Percentiles rank a stretch among this genome's conserved stretches.
phyloP scores from a whole-genome alignment of 2,113 vertebrate species.

The Thomomys bottae region DNA sequence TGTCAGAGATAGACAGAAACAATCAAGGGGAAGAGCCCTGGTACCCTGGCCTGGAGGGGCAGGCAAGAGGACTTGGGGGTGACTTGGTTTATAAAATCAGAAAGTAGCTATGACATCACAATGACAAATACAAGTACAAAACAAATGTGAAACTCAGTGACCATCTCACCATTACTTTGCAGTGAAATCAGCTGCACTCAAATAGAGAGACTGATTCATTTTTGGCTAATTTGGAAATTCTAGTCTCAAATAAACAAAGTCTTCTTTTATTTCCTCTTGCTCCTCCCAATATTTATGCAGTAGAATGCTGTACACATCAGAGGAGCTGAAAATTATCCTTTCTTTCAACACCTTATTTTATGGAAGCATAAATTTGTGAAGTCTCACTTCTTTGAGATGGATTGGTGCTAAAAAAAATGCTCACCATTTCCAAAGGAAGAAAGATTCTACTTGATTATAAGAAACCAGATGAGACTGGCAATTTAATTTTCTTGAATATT shows the following conservation, averaged over 20 bases:
- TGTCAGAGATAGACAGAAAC: neutral
- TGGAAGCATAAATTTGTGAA: conserved; percentile 68
- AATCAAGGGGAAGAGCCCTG: neutral
- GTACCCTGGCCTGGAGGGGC: neutral
- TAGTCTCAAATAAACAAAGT: conserved; percentile 42
- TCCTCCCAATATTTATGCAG: conserved; percentile 27
- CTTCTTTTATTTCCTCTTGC: conserved; percentile 44
- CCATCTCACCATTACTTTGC: conserved; percentile 22
- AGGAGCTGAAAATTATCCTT: conserved; percentile 32
- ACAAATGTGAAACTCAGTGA: conserved; percentile 1
- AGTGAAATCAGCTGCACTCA: conserved; percentile 49
- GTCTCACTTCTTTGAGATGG: conserved; percentile 67
- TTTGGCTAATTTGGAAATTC: conserved; percentile 65
- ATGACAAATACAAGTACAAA: conserved; percentile 42
- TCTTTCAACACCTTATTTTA: conserved; percentile 43
- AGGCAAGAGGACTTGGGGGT: neutral
- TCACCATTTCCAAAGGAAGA: conserved; percentile 67
- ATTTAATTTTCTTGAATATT: conserved; percentile 72
- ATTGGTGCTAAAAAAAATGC: conserved; percentile 70
- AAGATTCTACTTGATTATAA: conserved; percentile 72
- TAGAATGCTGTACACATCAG: conserved; percentile 18
- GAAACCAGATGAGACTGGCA: conserved; percentile 70
- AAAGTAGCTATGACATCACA: conserved; percentile 20
- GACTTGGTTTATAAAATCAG: conserved; percentile 19
- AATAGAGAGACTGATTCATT: conserved; percentile 56